Base-by-base conservation (phyloP, 2,888 invertebrate species). In the Catocala sponsa region DNA sequence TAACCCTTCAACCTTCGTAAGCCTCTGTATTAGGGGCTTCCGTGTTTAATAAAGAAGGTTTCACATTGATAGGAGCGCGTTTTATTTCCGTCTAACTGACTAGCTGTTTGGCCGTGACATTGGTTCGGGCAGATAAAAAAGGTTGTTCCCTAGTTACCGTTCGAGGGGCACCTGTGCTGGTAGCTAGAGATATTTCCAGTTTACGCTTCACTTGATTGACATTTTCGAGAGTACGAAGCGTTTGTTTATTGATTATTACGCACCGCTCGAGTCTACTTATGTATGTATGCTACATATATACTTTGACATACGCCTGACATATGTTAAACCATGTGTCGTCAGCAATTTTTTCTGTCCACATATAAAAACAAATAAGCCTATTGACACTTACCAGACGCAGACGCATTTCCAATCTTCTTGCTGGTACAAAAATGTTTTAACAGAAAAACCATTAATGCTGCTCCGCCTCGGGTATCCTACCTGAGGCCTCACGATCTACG, bases 1-100 rank as follows among this genome's bases (percentile, higher is more conserved):
- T 74, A 70, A 70, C 70, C 68, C 60, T 68, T 64, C 57, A 61
- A 49, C 53, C 64, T 50, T 54, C 60, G 53, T 70, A 65, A 75
- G 58, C 62, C 68, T 41, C 11, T 52, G 61, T 50, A 68, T 61
- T 68, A 62, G n/a, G 48, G 54, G 55, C 59, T 61, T 47, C 57
- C 52, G 49, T 59, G 63, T 59, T 68, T 74, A 61, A 60, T 61
- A 67, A 55, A 69, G 68, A 52, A 35, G 44, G 49, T 33, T 49
- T 13, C 53, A 32, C 59, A 55, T 65, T 73, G 65, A 71, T 76
- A 60, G 56, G 46, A 55, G 47, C 43, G 35, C 58, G 51, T 49
- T 62, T 63, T 63, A 72, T 64, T 64, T 69, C 61, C 62, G 54
- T 59, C 4, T 49, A 58, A 60, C 59, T 63, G 48, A 56, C 12